A percentile compares a stretch with the other conserved stretches of the same genome.
phyloP scores from a whole-genome alignment of 2,888 invertebrate species.

The Drosophila putrida region DNA sequence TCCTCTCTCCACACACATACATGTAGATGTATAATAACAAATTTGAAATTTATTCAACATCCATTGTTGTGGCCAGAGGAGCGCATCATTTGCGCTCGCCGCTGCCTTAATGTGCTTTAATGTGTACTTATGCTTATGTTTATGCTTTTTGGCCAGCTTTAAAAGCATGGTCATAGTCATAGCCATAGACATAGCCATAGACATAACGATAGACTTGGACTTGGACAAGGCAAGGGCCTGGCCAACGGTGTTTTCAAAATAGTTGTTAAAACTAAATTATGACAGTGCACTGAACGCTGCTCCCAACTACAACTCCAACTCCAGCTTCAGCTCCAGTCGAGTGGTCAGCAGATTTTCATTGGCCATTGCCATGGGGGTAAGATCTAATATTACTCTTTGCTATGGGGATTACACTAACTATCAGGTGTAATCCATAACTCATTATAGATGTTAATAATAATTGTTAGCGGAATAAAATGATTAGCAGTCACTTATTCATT shows the following conservation, averaged over 20 bases:
- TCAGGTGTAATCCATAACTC: no score
- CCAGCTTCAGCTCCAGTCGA: constrained; percentile 40
- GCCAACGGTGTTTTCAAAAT: constrained; percentile 66
- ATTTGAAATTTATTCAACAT: constrained; percentile 78
- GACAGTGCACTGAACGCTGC: constrained; percentile 71
- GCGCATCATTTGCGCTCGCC: constrained; percentile 73
- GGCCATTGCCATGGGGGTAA: constrained; percentile 22
- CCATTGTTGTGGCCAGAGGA: constrained; percentile 76
- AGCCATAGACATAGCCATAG: no score
- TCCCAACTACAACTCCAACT: constrained; percentile 12
- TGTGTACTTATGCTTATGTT: constrained; percentile 73
- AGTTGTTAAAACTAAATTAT: constrained; percentile 75
- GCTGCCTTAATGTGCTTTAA: constrained; percentile 79
- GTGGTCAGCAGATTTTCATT: constrained; percentile 38
- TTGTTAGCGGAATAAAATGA: no score
- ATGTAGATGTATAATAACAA: constrained; percentile 63
- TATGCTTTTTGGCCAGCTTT: constrained; percentile 35
- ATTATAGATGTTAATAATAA: no score
- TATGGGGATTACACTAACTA: not conserved
- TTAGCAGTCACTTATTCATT: no score
- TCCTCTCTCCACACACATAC: not conserved
- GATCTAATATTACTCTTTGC: not conserved
- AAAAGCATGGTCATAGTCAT: not conserved
- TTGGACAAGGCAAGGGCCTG: constrained; percentile 55
- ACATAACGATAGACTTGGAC: no score